A percentile compares a stretch with the other conserved stretches of the same genome.
Evolutionary conservation across 2,797 vertebrate species (phyloP).

Genomic region (Tragopan temminckii): DNA sequence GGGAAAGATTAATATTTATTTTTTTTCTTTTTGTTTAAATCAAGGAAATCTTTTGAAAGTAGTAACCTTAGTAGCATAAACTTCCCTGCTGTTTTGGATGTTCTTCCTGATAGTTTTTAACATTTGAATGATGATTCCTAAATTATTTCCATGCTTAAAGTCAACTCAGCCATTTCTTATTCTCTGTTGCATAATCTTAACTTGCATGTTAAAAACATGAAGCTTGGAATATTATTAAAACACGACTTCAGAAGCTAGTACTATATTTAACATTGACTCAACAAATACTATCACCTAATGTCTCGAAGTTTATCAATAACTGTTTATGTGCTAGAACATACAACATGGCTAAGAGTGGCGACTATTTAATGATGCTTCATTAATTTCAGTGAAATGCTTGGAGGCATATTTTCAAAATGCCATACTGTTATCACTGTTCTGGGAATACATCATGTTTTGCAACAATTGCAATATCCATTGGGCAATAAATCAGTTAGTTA

Average conservation of each 20-base stretch:
- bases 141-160: background rate
- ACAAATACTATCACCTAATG: background rate
- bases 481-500: conserved; percentile 54
- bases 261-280: background rate
- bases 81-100: background rate
- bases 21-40: background rate
- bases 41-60: background rate
- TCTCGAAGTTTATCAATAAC: conserved; percentile 41
- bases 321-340: conserved; percentile 30
- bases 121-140: background rate
- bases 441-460: conserved; percentile 67
- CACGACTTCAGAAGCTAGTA: background rate
- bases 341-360: background rate
- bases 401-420: conserved; percentile 65
- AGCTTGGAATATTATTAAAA: background rate
- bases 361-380: conserved; percentile 43
- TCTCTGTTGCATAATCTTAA: background rate
- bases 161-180: background rate
- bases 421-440: conserved; percentile 51
- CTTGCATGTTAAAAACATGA: background rate
- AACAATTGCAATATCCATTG: conserved; percentile 62
- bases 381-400: conserved; percentile 56
- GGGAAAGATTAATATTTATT: background rate
- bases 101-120: background rate
- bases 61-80: background rate